Evolutionary conservation across 2,888 invertebrate species (phyloP).

Genomic region (Scelioninae gen. 1): DNA sequence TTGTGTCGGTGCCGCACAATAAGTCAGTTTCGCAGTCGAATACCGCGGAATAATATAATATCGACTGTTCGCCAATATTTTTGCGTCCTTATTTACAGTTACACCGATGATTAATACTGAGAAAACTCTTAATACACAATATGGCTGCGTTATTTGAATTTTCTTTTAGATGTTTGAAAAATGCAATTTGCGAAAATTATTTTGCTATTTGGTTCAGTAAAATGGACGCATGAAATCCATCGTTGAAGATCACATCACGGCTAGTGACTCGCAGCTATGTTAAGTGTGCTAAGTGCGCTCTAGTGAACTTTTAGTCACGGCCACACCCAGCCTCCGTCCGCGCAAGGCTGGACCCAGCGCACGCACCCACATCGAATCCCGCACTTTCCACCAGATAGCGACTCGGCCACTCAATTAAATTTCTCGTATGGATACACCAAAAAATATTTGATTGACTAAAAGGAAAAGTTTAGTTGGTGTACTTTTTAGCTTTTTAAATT

Average conservation of each 20-base stretch:
- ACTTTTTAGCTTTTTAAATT: no score
- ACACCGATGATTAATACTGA: constrained; percentile 27
- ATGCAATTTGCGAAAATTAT: no score
- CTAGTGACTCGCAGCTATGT: constrained; percentile 57
- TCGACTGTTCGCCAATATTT: constrained; percentile 21
- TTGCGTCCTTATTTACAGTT: constrained; percentile 19
- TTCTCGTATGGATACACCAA: no score
- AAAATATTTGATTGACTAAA: no score
- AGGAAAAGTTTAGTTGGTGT: no score
- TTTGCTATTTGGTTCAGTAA: no score
- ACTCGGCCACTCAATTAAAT: no score
- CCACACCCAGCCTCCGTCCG: constrained; percentile 83
- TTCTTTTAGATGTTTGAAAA: no score
- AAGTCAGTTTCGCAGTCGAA: constrained; percentile 51
- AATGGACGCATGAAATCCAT: neutral
- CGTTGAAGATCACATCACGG: constrained; percentile 19
- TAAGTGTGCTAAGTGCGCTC: constrained; percentile 81
- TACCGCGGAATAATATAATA: constrained; percentile 29
- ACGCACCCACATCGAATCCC: constrained; percentile 79
- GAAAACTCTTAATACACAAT: constrained; percentile 8
- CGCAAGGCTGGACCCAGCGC: constrained; percentile 81
- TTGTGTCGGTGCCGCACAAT: constrained; percentile 43
- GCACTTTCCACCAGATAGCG: constrained; percentile 48
- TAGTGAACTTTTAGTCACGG: constrained; percentile 84
- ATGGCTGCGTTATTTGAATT: neutral